Evolutionary conservation across 1,140 invertebrate genomes (phyloP).

Genomic region (Drosophila pseudoananassae): DNA sequence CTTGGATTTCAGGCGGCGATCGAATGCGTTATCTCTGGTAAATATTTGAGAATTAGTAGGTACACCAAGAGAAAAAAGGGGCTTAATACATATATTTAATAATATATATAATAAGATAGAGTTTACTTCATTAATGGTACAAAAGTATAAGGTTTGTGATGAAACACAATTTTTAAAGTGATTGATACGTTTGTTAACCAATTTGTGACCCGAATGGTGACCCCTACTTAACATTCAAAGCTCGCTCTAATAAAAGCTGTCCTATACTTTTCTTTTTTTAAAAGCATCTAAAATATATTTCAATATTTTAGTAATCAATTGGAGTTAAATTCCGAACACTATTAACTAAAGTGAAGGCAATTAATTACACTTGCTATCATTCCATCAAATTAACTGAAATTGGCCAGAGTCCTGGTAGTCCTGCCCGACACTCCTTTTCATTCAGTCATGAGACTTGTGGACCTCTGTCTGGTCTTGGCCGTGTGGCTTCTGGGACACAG

Average conservation of each 20-base stretch:
- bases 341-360: conserved; percentile 1
- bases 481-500: background rate
- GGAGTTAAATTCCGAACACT: background rate
- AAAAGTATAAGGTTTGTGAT: too few relatives aligned
- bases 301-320: conserved; percentile 2
- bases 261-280: too few relatives aligned
- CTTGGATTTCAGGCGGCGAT: background rate
- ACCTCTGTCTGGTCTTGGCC: conserved; percentile 17
- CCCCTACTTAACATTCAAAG: too few relatives aligned
- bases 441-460: conserved; percentile 22
- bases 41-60: background rate
- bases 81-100: background rate
- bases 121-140: too few relatives aligned
- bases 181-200: too few relatives aligned
- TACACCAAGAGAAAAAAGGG: background rate
- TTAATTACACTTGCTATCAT: conserved; percentile 16
- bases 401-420: conserved; percentile 2
- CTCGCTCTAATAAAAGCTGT: too few relatives aligned
- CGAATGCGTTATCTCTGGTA: background rate
- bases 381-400: conserved; percentile 23
- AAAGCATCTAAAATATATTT: background rate
- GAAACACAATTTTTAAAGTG: background rate
- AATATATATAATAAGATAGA: too few relatives aligned
- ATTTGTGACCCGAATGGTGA: too few relatives aligned
- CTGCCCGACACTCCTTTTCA: background rate